phyloP scores from a whole-genome alignment of 2,113 vertebrate genomes.

The Apeltes quadracus region DNA sequence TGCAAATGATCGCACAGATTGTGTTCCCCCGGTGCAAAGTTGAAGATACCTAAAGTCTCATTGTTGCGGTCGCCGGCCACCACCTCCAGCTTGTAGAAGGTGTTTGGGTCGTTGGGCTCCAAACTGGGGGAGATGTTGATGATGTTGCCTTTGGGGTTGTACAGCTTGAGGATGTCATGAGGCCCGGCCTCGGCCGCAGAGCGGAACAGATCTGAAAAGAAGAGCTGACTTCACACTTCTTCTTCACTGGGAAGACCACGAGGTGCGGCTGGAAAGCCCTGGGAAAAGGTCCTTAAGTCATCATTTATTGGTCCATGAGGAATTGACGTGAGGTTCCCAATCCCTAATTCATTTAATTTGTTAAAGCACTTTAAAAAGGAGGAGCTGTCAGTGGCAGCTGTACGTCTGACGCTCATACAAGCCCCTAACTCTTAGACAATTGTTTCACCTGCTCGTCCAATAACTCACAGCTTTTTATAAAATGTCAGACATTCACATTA shows the following conservation, averaged over 20 bases:
- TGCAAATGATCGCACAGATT: background rate
- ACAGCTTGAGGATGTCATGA: slow-evolving; percentile 83
- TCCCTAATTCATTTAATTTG: background rate
- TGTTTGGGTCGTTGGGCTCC: slow-evolving; percentile 72
- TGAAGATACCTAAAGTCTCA: slow-evolving; percentile 77
- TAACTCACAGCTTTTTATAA: background rate
- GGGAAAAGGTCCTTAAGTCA: background rate
- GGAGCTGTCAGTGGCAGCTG: slow-evolving; percentile 71
- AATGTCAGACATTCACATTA: background rate
- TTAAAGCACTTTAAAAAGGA: background rate
- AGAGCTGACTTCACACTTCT: background rate
- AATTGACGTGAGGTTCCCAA: background rate
- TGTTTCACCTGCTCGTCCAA: background rate
- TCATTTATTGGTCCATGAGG: background rate
- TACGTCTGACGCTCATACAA: background rate
- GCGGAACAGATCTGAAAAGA: slow-evolving; percentile 78
- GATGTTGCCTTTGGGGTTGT: slow-evolving; percentile 82
- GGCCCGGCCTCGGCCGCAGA: slow-evolving; percentile 82
- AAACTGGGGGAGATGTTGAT: slow-evolving; percentile 82
- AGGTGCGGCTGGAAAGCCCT: background rate
- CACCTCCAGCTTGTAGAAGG: slow-evolving; percentile 82
- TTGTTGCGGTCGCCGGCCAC: slow-evolving; percentile 81
- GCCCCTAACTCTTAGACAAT: background rate
- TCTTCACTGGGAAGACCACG: background rate
- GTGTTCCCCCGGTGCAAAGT: background rate